Conservation (phyloP, 2,797 vertebrate species). For the Stomatorhinus walkeri region DNA sequence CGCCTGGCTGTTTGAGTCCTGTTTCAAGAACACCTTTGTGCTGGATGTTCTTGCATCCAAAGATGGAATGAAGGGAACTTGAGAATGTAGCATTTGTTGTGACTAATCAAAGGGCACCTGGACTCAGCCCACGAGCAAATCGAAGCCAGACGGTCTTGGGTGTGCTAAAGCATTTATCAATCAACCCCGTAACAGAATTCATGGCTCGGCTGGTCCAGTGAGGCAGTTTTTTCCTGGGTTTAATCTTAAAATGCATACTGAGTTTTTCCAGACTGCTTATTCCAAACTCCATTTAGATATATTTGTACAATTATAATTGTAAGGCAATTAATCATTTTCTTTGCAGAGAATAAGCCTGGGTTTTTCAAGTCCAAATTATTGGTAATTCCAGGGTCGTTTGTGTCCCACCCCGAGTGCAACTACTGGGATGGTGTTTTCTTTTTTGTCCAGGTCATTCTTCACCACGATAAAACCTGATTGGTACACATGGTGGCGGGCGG, state of each 20-base stretch:
- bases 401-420: background rate
- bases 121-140: background rate
- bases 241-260: background rate
- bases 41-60: background rate
- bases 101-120: conserved; percentile 5
- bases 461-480: background rate
- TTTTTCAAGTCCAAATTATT: background rate
- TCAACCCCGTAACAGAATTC: background rate
- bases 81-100: background rate
- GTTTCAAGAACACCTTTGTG: background rate
- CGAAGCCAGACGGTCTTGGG: background rate
- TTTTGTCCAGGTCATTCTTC: background rate
- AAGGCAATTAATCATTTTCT: conserved; percentile 10
- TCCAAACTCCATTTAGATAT: background rate
- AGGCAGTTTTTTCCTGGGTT: background rate
- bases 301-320: conserved; percentile 5
- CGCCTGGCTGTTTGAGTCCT: background rate
- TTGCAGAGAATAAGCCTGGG: background rate
- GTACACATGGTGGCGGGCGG: background rate
- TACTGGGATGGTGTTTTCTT: background rate
- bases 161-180: background rate
- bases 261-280: conserved; percentile 8
- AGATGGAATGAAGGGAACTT: conserved; percentile 9
- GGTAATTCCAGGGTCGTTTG: background rate
- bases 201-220: background rate